A percentile compares a stretch with the other conserved stretches of the same genome.
These are phyloP conservation scores for Synanthedon formicaeformis DNA, from an alignment of 2,888 invertebrate genomes.

Conservation along the genomic window DNA sequence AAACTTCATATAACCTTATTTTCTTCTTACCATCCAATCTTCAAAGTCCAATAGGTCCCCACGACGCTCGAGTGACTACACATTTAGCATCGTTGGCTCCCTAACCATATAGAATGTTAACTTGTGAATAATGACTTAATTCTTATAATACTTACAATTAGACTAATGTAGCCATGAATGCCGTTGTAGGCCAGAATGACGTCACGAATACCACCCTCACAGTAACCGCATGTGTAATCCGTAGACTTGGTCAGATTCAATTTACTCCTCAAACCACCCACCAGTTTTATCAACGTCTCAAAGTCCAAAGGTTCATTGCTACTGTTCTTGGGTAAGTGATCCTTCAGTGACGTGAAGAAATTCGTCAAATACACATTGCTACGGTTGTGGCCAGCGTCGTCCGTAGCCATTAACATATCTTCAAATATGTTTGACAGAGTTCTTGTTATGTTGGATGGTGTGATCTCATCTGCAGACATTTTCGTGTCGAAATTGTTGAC, in stretches of 20 bases:
- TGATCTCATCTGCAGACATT: slow-evolving; percentile 36
- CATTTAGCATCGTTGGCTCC: too few relatives aligned
- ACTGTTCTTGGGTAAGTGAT: slow-evolving; percentile 34
- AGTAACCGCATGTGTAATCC: slow-evolving; percentile 61
- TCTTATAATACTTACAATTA: slow-evolving; percentile 72
- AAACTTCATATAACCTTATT: too few relatives aligned
- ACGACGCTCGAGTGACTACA: too few relatives aligned
- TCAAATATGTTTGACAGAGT: slow-evolving; percentile 50
- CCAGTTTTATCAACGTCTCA: slow-evolving; percentile 45
- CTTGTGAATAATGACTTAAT: too few relatives aligned
- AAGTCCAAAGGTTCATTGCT: slow-evolving; percentile 47
- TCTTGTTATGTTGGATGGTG: slow-evolving; percentile 46
- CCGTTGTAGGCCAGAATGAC: slow-evolving; percentile 74
- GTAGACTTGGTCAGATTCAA: slow-evolving; percentile 41
- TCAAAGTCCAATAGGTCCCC: too few relatives aligned
- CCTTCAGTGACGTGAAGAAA: slow-evolving; percentile 40
- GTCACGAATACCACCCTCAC: slow-evolving; percentile 71
- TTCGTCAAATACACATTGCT: slow-evolving; percentile 41
- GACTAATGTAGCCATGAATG: slow-evolving; percentile 85
- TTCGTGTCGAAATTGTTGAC: slow-evolving; percentile 4
- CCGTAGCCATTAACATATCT: slow-evolving; percentile 48
- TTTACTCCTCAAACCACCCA: slow-evolving; percentile 44
- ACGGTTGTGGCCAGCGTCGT: slow-evolving; percentile 34
- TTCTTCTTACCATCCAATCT: too few relatives aligned
- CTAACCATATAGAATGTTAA: too few relatives aligned